phyloP scores from a whole-genome alignment of 2,888 invertebrate species.

The Amorpha juglandis region DNA sequence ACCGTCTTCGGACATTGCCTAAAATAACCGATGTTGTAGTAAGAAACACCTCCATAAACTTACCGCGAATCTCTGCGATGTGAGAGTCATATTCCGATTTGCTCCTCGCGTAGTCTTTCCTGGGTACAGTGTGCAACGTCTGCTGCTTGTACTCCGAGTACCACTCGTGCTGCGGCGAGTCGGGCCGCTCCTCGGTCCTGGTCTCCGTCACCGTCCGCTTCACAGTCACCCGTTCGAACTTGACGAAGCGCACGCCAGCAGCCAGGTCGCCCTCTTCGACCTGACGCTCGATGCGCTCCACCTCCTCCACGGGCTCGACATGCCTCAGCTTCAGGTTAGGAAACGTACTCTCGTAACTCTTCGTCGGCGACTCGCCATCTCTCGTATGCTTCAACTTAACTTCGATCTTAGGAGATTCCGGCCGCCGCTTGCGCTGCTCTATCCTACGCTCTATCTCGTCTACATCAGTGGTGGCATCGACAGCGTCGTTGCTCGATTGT shows the following conservation, averaged over 20 bases:
- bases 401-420: slow-evolving; percentile 84
- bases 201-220: slow-evolving; percentile 85
- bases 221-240: slow-evolving; percentile 88
- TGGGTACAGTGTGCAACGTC: slow-evolving; percentile 86
- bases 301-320: slow-evolving; percentile 66
- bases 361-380: slow-evolving; percentile 78
- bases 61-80: slow-evolving; percentile 94
- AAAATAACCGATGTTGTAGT: neutral
- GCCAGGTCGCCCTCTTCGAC: slow-evolving; percentile 87
- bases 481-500: slow-evolving; percentile 66
- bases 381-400: slow-evolving; percentile 85
- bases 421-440: slow-evolving; percentile 82
- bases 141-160: slow-evolving; percentile 78
- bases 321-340: slow-evolving; percentile 79
- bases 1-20: neutral
- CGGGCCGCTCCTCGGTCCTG: slow-evolving; percentile 69
- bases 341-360: slow-evolving; percentile 66
- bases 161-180: slow-evolving; percentile 79
- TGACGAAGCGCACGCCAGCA: slow-evolving; percentile 87
- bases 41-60: slow-evolving; percentile 40
- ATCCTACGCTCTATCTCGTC: slow-evolving; percentile 85
- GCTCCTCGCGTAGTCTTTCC: slow-evolving; percentile 89
- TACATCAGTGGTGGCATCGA: slow-evolving; percentile 81
- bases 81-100: slow-evolving; percentile 94
- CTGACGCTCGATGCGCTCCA: slow-evolving; percentile 63